Evolutionary conservation across 2,113 vertebrate species (phyloP).

Genomic region (Channa maculata): DNA sequence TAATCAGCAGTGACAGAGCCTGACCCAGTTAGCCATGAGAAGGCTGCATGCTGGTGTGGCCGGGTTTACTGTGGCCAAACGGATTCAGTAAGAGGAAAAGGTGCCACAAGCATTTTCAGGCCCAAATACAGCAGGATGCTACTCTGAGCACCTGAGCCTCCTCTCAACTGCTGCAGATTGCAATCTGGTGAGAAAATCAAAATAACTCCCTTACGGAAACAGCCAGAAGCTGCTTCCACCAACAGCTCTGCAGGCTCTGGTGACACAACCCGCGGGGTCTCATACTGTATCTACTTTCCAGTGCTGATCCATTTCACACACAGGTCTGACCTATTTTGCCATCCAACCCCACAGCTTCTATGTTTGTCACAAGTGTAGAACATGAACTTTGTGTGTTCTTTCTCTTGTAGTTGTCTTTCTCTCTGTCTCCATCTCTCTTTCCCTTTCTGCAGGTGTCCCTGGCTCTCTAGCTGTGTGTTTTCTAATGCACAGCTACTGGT

Average conservation of each 20-base stretch:
- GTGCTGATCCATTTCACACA: constrained; percentile 51
- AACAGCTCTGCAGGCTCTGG: constrained; percentile 24
- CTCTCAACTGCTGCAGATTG: constrained; percentile 18
- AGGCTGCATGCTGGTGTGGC: constrained; percentile 40
- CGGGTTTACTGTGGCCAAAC: constrained; percentile 56
- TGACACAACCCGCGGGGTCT: constrained; percentile 37
- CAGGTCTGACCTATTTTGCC: constrained; percentile 64
- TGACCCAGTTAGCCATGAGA: constrained; percentile 79
- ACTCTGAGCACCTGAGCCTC: background rate
- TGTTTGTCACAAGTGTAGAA: constrained; percentile 4
- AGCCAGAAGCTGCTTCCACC: constrained; percentile 32
- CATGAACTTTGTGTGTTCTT: no score
- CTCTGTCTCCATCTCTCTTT: no score
- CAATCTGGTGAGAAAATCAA: background rate
- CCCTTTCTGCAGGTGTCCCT: no score
- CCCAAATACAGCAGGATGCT: constrained; percentile 21
- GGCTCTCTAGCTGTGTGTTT: no score
- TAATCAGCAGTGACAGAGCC: constrained; percentile 79
- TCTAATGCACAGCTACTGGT: no score
- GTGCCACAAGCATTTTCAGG: constrained; percentile 23
- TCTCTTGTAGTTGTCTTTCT: no score
- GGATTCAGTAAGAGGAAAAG: constrained; percentile 41
- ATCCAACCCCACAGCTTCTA: constrained; percentile 36
- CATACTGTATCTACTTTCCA: constrained; percentile 41
- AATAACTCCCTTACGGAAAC: background rate